Evolutionary conservation across 1,140 invertebrate genomes (phyloP), one percentile per base, ranked within the genome.

Genomic region (Meloidogyne hapla): DNA sequence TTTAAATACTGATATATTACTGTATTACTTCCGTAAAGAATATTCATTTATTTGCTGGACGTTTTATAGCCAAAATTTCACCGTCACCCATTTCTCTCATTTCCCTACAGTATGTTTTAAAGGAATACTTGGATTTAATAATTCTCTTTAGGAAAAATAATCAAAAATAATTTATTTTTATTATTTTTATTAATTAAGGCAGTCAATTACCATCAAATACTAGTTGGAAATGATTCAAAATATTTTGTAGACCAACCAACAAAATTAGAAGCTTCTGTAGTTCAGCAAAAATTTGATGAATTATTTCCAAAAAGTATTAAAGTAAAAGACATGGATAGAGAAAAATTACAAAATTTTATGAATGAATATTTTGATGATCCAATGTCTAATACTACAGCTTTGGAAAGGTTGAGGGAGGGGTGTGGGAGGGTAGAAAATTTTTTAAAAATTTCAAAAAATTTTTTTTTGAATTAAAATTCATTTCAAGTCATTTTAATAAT

Each of bases 181-280:
- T 45, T 45, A 45, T 6, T 15, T 45, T 45, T 12, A 4, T 8
- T 42, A 18, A 18, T 48, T 48, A 48, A 73, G 70, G 70, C 70
- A 18, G 33, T 73, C n/a, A 73, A 73, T 42, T 69, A 42, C 45
- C 64, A 73, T 23, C 21, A 33, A 15, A 13, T 63, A 38, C 21
- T 73, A 63, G 61, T 74, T 26, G 13, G 23, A 6, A 48, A 63
- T 4, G 93, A 95, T 83, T 94, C 93, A 12, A 95, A 95, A 88
- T 92, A 92, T 0, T 94, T 94, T 87, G 93, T 95, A 18, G 94
- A 94, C 85, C 91, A 93, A 90, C 92, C 92, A n/a, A 56, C 12
- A 2, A 56, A 56, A 56, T 4, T n/a, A 5, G 48, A 56, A n/a
- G 48, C 48, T 56, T 56, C 48, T 56, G 2, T 56, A n/a, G 48